Evolutionary conservation across 92 coral and sea anemone genomes (phyloP), one percentile per base, ranked within the genome.

Genomic region (Zoanthus gigantus): DNA sequence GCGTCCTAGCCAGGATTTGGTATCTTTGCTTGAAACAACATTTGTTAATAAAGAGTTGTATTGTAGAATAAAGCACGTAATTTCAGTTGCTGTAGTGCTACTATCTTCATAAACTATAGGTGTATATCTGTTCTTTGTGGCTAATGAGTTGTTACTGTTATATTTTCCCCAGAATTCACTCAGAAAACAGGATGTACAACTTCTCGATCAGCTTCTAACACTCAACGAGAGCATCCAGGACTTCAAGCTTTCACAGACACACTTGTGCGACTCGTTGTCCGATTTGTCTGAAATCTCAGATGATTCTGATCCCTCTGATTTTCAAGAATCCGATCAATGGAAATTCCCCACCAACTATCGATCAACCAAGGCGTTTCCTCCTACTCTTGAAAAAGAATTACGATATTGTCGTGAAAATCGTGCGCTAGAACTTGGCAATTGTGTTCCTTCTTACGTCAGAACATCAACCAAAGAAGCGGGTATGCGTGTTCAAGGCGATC

Each of bases 221-320:
- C 93, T 95, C 44, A 91, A 95, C 90, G 90, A 94, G 75, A 95
- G 95, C 71, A 95, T 95, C 67, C 98, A 91, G 50, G 94, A 95
- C 8, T 89, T 95, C 90, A 95, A 93, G 84, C 83, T 88, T 28
- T 72, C 91, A 37, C 94, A 92, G 77, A 83, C 86, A 17, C 32
- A 83, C 42, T 65, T 73, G 10, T 82, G 83, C 53, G 86, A 77
- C 16, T 90, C 93, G 34, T 58, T 84, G 61, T 87, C 91, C 23
- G 92, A 93, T 88, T 86, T 92, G 66, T 81, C 85, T 8, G 85
- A 81, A 63, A 81, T 66, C 47, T 91, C 98, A 16, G 95, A 94
- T 76, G 95, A 89, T 52, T 78, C 90, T 2, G 93, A 89, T 6
- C 58, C 5, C 56, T 7, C 9, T 7, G 56, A 50, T 11, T 7